Conservation (phyloP, 2,888 invertebrate genomes). For the Oscheius myriophilus region DNA sequence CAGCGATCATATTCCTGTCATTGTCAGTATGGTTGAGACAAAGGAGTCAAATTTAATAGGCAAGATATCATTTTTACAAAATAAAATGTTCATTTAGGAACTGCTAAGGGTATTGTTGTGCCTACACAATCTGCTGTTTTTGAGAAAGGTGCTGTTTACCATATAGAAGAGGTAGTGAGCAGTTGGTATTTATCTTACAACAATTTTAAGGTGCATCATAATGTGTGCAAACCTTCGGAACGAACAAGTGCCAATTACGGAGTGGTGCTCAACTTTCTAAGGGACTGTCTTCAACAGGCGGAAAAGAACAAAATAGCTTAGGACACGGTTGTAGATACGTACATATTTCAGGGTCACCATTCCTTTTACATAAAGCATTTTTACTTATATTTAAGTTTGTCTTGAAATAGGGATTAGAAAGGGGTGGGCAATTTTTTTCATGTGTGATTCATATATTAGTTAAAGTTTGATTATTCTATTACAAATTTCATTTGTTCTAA, state of each 20-base stretch:
- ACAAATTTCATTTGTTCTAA: too few relatives aligned
- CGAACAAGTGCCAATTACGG: constrained; percentile 57
- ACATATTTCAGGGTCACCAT: too few relatives aligned
- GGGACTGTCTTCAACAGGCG: constrained; percentile 42
- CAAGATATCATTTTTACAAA: constrained; percentile 4
- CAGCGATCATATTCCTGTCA: constrained; percentile 55
- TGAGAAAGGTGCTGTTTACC: constrained; percentile 58
- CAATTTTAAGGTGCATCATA: constrained; percentile 51
- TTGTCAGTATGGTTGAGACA: constrained; percentile 62
- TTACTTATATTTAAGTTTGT: neutral
- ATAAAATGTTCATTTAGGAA: constrained; percentile 14
- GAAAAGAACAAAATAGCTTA: constrained; percentile 8
- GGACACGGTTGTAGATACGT: neutral
- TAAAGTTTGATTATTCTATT: too few relatives aligned
- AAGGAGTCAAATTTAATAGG: constrained; percentile 58
- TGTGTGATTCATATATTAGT: too few relatives aligned
- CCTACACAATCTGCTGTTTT: constrained; percentile 63
- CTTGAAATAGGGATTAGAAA: too few relatives aligned
- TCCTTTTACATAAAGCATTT: constrained; percentile 2
- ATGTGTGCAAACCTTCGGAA: constrained; percentile 63
- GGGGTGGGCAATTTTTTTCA: too few relatives aligned
- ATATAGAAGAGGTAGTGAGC: constrained; percentile 49
- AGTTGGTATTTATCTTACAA: constrained; percentile 1
- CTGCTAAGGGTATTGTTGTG: constrained; percentile 55
- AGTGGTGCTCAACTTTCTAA: constrained; percentile 61